Evolutionary conservation across 1,140 invertebrate genomes (phyloP).

Genomic region (Teleogryllus occipitalis): DNA sequence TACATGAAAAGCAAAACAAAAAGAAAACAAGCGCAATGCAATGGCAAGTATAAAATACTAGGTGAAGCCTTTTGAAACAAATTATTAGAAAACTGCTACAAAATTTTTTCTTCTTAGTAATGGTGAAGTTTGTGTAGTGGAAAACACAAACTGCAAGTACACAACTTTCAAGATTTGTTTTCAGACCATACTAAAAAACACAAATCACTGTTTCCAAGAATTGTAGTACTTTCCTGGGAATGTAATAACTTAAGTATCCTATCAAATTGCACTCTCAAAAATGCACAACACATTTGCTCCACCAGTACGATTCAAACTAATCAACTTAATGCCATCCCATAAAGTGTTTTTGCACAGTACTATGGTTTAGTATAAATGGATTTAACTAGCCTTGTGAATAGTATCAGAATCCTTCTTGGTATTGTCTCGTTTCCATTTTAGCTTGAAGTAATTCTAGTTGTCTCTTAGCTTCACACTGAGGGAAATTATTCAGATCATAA

Average conservation of each 20-base stretch:
- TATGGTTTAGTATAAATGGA: neutral
- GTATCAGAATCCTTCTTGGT: slow-evolving; percentile 69
- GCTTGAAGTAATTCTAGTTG: slow-evolving; percentile 80
- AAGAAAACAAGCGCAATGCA: no score
- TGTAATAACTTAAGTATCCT: neutral
- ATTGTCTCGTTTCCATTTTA: slow-evolving; percentile 76
- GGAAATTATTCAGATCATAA: slow-evolving; percentile 97
- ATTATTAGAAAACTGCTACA: no score
- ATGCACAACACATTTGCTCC: neutral
- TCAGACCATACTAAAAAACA: neutral
- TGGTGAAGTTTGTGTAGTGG: no score
- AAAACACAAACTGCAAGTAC: no score
- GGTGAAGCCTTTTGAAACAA: no score
- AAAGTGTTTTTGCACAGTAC: neutral
- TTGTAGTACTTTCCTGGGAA: neutral
- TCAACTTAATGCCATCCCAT: neutral
- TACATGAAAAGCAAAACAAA: no score
- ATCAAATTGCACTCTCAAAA: neutral
- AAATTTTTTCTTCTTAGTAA: no score
- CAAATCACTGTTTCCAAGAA: neutral
- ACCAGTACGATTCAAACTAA: neutral
- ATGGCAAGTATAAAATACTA: no score
- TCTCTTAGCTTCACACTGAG: slow-evolving; percentile 90
- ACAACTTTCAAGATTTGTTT: no score
- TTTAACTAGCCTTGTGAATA: neutral